Percentiles rank a stretch among this genome's conserved stretches.
These are phyloP conservation scores for Maylandia zebra DNA, from an alignment of 2,113 vertebrate genomes.

Conservation along the genomic window DNA sequence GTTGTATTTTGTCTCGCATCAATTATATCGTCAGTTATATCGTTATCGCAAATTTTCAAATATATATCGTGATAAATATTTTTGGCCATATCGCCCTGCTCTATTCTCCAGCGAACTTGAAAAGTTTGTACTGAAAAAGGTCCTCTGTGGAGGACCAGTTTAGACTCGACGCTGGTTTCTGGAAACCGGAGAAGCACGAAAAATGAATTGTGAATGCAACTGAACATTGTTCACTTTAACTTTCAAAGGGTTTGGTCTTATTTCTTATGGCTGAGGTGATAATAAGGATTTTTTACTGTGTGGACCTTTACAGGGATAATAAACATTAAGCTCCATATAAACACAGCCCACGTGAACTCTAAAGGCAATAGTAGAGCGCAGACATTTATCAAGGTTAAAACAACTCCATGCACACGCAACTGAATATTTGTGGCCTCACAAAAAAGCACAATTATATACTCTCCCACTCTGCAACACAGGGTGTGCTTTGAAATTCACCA, in stretches of 20 bases:
- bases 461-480: neutral
- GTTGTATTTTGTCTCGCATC: too few species aligned
- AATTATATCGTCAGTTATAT: too few species aligned
- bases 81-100: too few species aligned
- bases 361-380: neutral
- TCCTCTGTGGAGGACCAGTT: neutral
- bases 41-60: too few species aligned
- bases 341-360: neutral
- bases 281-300: neutral
- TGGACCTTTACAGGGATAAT: neutral
- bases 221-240: neutral
- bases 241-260: neutral
- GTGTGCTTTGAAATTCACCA: neutral
- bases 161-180: neutral
- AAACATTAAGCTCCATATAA: neutral
- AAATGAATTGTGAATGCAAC: neutral
- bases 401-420: neutral
- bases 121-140: neutral
- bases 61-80: too few species aligned
- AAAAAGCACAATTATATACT: neutral
- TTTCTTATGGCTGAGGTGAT: neutral
- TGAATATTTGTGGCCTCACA: neutral
- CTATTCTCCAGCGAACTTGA: neutral
- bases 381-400: neutral
- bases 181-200: accelerated